phyloP scores from a whole-genome alignment of 2,888 invertebrate genomes.

The Caenorhabditis auriculariae region DNA sequence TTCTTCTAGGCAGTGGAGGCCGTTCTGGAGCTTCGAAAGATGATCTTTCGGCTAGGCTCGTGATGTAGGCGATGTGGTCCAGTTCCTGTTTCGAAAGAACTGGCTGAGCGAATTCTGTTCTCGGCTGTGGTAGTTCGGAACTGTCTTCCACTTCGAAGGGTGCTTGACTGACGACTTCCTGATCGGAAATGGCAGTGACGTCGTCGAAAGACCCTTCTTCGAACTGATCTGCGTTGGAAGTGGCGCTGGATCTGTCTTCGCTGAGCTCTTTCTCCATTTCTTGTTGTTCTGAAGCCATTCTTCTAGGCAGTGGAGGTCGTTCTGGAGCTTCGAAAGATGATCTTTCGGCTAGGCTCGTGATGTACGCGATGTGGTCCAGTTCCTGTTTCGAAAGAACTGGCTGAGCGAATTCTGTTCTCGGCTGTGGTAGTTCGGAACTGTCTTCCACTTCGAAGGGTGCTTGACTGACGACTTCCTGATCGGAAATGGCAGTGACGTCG shows the following conservation, averaged over 20 bases:
- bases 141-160: not conserved
- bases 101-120: not conserved
- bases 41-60: constrained; percentile 9
- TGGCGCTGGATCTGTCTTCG: constrained; percentile 1
- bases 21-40: not conserved
- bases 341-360: not conserved
- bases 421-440: too few relatives aligned
- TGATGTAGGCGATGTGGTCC: constrained; percentile 12
- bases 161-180: constrained; percentile 1
- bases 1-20: not conserved
- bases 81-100: constrained; percentile 12
- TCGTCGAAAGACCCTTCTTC: too few relatives aligned
- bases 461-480: too few relatives aligned
- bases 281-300: not conserved
- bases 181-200: too few relatives aligned
- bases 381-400: too few relatives aligned
- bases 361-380: constrained; percentile 1
- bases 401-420: too few relatives aligned
- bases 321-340: not conserved
- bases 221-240: too few relatives aligned
- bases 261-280: not conserved
- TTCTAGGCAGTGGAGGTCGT: not conserved
- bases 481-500: too few relatives aligned
- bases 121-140: not conserved
- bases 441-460: too few relatives aligned